These are phyloP conservation scores for Orthonevra nobilis DNA, from an alignment of 2,888 invertebrate species.

Conservation along the genomic window DNA sequence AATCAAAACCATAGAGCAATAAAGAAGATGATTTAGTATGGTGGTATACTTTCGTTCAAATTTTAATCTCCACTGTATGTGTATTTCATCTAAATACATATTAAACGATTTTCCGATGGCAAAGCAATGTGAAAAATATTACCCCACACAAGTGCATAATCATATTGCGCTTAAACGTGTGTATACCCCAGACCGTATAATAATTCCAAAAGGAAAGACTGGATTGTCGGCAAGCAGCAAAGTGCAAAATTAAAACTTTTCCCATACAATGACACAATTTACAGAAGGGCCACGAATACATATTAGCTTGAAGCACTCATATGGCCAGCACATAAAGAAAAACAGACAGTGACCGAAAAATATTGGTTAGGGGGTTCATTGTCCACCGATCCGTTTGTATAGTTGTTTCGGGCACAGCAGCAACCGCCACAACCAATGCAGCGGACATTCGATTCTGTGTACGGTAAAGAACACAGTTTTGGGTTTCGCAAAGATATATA, in stretches of 20 bases:
- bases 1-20: too few relatives aligned
- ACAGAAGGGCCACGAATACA: too few relatives aligned
- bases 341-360: slow-evolving; percentile 35
- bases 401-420: too few relatives aligned
- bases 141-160: slow-evolving; percentile 19
- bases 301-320: too few relatives aligned
- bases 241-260: slow-evolving; percentile 2
- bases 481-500: slow-evolving; percentile 20
- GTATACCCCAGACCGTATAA: not conserved
- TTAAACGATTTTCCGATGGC: slow-evolving; percentile 30
- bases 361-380: slow-evolving; percentile 18
- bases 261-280: not conserved
- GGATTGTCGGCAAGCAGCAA: slow-evolving; percentile 28
- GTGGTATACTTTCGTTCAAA: too few relatives aligned
- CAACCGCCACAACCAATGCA: slow-evolving; percentile 43
- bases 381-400: slow-evolving; percentile 24
- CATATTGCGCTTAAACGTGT: not conserved
- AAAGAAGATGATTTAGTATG: too few relatives aligned
- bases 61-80: too few relatives aligned
- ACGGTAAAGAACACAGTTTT: slow-evolving; percentile 34
- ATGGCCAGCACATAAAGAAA: slow-evolving; percentile 20
- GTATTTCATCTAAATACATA: slow-evolving; percentile 17
- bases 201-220: slow-evolving; percentile 38
- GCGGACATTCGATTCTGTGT: slow-evolving; percentile 35
- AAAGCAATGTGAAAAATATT: slow-evolving; percentile 29